Evolutionary conservation across 2,797 vertebrate species (phyloP).

Genomic region (Notamacropus eugenii): DNA sequence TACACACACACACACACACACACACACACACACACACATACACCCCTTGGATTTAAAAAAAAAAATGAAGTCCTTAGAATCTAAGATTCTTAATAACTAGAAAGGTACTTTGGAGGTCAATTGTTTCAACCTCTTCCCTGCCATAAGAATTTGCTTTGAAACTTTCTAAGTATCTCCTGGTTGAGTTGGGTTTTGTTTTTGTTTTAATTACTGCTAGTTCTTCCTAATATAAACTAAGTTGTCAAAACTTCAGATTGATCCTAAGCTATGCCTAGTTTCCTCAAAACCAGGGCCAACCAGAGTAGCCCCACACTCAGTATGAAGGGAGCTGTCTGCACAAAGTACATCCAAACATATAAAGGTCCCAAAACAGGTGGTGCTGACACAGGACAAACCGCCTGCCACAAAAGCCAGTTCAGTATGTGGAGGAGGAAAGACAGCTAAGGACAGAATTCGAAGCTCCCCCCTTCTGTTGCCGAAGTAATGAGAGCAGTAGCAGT

Average conservation of each 20-base stretch:
- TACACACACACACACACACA: no score
- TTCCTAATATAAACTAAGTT: background rate
- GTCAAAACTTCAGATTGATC: background rate
- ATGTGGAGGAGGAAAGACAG: background rate
- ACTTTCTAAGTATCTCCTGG: background rate
- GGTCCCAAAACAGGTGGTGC: background rate
- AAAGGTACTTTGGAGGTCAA: background rate
- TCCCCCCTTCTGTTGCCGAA: background rate
- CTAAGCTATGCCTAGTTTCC: background rate
- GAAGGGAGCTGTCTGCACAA: background rate
- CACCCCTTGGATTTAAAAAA: background rate
- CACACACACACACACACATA: background rate
- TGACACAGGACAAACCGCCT: background rate
- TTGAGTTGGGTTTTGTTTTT: background rate
- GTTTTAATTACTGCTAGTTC: background rate
- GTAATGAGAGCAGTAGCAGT: background rate
- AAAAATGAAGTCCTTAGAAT: background rate
- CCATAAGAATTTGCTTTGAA: background rate
- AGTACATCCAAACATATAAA: background rate
- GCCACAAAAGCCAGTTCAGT: background rate
- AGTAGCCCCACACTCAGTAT: background rate
- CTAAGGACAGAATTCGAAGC: background rate
- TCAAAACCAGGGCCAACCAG: background rate
- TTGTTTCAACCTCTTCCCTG: background rate
- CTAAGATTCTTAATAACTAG: background rate